Base-by-base conservation (phyloP, 2,888 invertebrate genomes). In the Endomychus coccineus region DNA sequence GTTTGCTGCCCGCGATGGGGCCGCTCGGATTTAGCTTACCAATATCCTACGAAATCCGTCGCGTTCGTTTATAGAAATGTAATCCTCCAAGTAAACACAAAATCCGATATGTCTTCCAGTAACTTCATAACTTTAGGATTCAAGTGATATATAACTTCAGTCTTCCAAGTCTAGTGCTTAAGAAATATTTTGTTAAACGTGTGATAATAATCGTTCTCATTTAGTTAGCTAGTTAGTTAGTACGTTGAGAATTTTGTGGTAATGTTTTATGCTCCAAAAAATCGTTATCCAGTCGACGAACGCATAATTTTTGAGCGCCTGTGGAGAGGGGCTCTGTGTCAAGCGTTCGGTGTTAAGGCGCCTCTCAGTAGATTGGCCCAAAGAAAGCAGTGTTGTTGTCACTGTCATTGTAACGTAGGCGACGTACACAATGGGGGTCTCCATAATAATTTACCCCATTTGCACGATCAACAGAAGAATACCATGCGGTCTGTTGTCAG, bases 241-340 rank as follows among this genome's bases (percentile, higher is more conserved):
- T 34, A 24, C 4, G 9, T 31, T n/a, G n/a, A n/a, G n/a, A n/a
- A n/a, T n/a, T n/a, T n/a, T n/a, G n/a, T n/a, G n/a, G n/a, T n/a
- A n/a, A 49, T 51, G 50, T 50, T 46, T 57, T 68, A 68, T 47
- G 67, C 67, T 61, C 71, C 62, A 56, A 55, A 64, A 24, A 65
- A 65, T 47, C 62, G 69, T 5, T 67, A 65, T 32, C 63, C 66
- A n/a, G 64, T 67, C 1, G 75, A 77, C 51, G 75, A 80, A 50
- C 70, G 79, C 42, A 69, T 77, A 21, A 75, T 82, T 36, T 83
- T 83, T 61, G 82, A 83, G 53, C 69, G 80, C 12, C 68, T 83
- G 33, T 83, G 83, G 83, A 73, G 79, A 25, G 81, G 81, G 36
- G 65, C 66, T 3, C 48, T 67, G 16, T 61, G 59, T 44, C 66